Conservation (phyloP, 1,140 invertebrate genomes). For the Brachionus paranguensis region DNA sequence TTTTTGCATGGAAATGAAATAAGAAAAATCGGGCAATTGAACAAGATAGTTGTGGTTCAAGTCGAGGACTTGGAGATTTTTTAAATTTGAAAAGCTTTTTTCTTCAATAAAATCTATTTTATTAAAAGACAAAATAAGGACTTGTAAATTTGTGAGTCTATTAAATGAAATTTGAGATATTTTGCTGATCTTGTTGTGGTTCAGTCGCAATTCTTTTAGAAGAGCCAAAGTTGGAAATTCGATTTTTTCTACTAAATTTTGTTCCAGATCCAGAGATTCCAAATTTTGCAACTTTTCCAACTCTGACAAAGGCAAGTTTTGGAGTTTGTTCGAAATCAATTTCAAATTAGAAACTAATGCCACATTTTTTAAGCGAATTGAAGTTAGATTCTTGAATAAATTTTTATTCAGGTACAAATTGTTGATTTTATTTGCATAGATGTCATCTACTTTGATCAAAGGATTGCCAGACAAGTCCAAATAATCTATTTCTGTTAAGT, state of each 20-base stretch:
- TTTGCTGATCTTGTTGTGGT: not conserved
- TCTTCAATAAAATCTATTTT: not conserved
- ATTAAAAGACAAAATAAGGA: not conserved
- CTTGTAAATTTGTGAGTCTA: not conserved
- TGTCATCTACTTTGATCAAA: not conserved
- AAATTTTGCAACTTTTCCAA: not conserved
- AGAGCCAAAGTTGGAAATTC: not conserved
- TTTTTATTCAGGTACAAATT: not conserved
- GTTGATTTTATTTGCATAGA: not conserved
- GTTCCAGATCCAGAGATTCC: not conserved
- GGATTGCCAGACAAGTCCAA: not conserved
- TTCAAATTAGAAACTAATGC: not conserved
- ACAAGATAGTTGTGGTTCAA: not conserved
- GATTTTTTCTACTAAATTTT: not conserved
- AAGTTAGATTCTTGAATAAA: not conserved
- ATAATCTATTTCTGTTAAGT: not conserved
- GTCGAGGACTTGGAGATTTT: not conserved
- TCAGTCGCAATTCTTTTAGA: not conserved
- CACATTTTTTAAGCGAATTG: not conserved
- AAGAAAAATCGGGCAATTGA: not conserved
- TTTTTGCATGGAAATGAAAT: not conserved
- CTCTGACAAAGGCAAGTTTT: not conserved
- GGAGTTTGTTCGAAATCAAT: not conserved
- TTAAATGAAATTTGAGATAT: not conserved
- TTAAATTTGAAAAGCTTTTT: not conserved